phyloP scores from a whole-genome alignment of 2,888 invertebrate species.

The Pegoplata infirma region DNA sequence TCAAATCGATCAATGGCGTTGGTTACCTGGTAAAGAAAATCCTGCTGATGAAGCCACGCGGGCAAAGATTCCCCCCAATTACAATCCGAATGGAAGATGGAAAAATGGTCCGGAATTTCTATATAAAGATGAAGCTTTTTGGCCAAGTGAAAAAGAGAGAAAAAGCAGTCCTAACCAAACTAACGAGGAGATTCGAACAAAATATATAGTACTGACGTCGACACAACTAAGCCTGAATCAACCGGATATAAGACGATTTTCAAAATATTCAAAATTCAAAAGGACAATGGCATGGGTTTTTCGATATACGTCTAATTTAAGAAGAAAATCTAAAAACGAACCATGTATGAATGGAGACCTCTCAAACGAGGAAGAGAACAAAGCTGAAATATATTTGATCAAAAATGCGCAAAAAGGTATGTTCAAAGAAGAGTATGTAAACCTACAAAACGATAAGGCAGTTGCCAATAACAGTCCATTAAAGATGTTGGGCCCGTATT shows the following conservation, averaged over 20 bases:
- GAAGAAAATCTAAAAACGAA: neutral
- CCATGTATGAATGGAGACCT: neutral
- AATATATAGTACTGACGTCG: neutral
- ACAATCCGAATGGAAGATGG: conserved; percentile 21
- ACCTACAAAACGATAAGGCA: neutral
- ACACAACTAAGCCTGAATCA: neutral
- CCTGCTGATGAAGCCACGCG: conserved; percentile 32
- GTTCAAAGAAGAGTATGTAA: neutral
- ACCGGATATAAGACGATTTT: neutral
- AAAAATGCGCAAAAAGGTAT: too few relatives aligned
- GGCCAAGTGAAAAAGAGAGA: conserved; percentile 26
- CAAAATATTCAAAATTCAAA: neutral
- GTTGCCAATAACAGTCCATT: neutral
- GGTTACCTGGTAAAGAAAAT: conserved; percentile 13
- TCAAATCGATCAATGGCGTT: conserved; percentile 3
- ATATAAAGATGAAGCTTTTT: neutral
- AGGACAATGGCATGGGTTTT: too few relatives aligned
- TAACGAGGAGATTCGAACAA: neutral
- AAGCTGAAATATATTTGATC: too few relatives aligned
- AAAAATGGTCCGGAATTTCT: conserved; percentile 26
- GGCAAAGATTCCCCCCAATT: neutral
- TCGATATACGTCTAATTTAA: too few relatives aligned
- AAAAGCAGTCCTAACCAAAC: neutral
- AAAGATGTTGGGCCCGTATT: neutral
- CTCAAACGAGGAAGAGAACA: neutral